Base-by-base conservation (phyloP, 2,797 vertebrate genomes). In the Chloroceryle amazona region DNA sequence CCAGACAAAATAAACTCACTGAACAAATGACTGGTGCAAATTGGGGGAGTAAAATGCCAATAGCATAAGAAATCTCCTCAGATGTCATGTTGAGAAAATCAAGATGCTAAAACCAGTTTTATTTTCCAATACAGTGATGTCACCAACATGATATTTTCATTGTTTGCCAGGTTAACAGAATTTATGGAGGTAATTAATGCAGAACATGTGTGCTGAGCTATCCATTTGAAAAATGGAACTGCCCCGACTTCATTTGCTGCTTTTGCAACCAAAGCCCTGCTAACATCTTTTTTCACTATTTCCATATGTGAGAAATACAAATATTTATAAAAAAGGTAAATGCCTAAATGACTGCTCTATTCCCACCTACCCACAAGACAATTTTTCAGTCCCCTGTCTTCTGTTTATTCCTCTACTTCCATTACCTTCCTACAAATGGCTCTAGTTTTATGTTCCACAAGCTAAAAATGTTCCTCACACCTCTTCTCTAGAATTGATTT, bases 181-280 rank as follows among this genome's bases (percentile, higher is more conserved):
- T 98, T 98, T 98, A 98, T 97, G 97, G 97, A 97, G 86, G 96
- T 97, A 98, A 98, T 98, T 98, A 98, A 98, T 98, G 96, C 68
- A 97, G 95, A 98, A 97, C 98, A 98, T 94, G 97, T 98, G 98
- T 98, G 98, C 95, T 49, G 95, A 97, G 95, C 97, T 98, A 96
- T 94, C 96, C 70, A 3, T 61, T 90, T 95, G 94, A 98, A 98
- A 98, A 97, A 94, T 95, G 92, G 94, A 97, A 98, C 94, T 96
- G 97, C 91, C 92, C 94, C 76, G 82, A 96, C 89, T 98, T 97
- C 97, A 96, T 97, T 95, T 97, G 97, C 93, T 97, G 96, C 96
- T 86, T 97, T 97, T 97, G 87, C 96, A 97, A 98, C 73, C 65
- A 86, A 94, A 96, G 63, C 81, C 90, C 84, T 46, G 22, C 89